Percentiles rank a stretch among this genome's conserved stretches.
Conservation (phyloP, 2,113 vertebrate genomes). For the Marmota monax region DNA sequence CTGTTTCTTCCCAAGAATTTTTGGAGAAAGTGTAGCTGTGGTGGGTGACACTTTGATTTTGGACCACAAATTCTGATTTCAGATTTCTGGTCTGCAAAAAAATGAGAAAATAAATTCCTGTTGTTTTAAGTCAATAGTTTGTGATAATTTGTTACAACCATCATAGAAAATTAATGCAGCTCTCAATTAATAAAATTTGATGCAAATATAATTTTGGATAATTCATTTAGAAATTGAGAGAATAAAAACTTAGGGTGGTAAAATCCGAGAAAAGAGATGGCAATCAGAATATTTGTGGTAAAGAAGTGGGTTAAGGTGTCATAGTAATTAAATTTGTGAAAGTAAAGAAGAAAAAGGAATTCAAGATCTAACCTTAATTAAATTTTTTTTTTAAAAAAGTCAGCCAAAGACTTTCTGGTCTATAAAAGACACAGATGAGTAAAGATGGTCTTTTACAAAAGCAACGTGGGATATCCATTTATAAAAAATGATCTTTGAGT, state of each 20-base stretch:
- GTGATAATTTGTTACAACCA: neutral
- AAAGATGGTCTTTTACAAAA: neutral
- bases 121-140: neutral
- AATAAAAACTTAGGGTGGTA: neutral
- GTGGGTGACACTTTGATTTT: neutral
- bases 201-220: neutral
- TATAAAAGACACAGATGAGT: neutral
- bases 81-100: neutral
- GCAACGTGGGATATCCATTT: neutral
- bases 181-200: neutral
- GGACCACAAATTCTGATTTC: neutral
- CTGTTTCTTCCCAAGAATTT: no score
- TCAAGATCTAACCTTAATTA: neutral
- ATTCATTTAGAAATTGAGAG: slow-evolving; percentile 2
- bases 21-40: neutral
- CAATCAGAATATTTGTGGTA: neutral
- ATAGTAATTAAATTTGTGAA: neutral
- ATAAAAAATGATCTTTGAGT: neutral
- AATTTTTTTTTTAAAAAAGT: neutral
- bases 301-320: neutral
- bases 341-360: neutral
- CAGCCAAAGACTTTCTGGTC: neutral
- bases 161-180: neutral
- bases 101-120: neutral
- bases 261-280: neutral